Base-by-base conservation (phyloP, 2,888 invertebrate species). In the Hirtodrosophila cameraria region DNA sequence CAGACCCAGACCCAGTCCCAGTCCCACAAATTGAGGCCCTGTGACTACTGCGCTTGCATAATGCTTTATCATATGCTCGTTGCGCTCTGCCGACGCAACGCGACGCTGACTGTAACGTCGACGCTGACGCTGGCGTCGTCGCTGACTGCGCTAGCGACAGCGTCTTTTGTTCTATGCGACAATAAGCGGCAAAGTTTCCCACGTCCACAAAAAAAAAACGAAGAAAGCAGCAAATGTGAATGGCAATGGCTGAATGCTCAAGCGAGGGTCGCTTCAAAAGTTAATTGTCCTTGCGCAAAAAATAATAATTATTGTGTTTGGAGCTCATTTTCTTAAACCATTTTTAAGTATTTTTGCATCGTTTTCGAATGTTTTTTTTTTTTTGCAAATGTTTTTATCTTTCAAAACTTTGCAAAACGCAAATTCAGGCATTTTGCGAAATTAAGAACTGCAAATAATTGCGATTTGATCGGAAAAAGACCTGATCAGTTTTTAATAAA, bases 131-230 rank as follows among this genome's bases (percentile, higher is more conserved):
- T 43, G 23, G 25, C 58, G 12, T 7, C 23, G 27, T 33, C 57
- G 2, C 30, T 36, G 33, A 27, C 35, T n/a, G 23, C 11, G 9
- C n/a, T 60, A 3, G 38, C 42, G 36, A 48, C 50, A 30, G 45
- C 46, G 42, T 38, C 71, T 75, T 66, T 71, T 73, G 82, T 81
- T 77, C 76, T 78, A 81, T 68, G 78, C 66, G 70, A 79, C 77
- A 78, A 80, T 57, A n/a, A n/a, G 46, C 43, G 33, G 45, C 58
- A 62, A 65, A 66, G 43, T 66, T 79, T 79, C 78, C 78, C 78
- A 79, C 78, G 76, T 78, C 58, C 42, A 28, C n/a, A n/a, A n/a
- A n/a, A n/a, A n/a, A n/a, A n/a, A 42, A 28, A 43, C 31, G 35
- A 57, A 50, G 55, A 62, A 65, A 63, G 63, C 61, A n/a, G 42